A percentile compares a stretch with the other conserved stretches of the same genome.
These are phyloP conservation scores for Calephelis virginiensis DNA, from an alignment of 1,140 invertebrate species.

Conservation along the genomic window DNA sequence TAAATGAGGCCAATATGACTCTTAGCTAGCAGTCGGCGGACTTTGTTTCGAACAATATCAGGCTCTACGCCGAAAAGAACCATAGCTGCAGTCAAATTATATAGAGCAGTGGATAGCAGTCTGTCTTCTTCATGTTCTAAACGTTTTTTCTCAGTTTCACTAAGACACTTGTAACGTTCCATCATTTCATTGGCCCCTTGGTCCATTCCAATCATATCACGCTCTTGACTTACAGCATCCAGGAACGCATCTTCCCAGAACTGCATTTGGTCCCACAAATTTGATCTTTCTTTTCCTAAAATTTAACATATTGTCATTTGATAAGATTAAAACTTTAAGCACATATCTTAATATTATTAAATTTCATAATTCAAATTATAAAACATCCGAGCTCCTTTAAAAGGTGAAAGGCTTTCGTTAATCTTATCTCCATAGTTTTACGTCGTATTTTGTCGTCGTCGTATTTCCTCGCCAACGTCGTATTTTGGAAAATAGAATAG, in stretches of 20 bases:
- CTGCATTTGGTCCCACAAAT: slow-evolving; percentile 99
- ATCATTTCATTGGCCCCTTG: slow-evolving; percentile 99
- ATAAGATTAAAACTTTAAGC: too few species aligned
- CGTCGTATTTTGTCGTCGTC: too few species aligned
- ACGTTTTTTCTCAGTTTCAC: slow-evolving; percentile 95
- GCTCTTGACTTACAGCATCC: slow-evolving; percentile 98
- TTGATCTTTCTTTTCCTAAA: slow-evolving; percentile 82
- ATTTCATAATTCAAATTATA: too few species aligned
- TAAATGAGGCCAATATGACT: slow-evolving; percentile 98
- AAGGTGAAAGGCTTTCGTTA: too few species aligned
- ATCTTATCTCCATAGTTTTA: too few species aligned
- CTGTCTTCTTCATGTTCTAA: slow-evolving; percentile 99
- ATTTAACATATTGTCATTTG: neutral
- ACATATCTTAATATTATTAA: too few species aligned
- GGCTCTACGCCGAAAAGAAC: slow-evolving; percentile 95
- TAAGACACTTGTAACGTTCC: slow-evolving; percentile 96
- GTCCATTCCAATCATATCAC: slow-evolving; percentile 99
- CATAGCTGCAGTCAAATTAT: slow-evolving; percentile 97
- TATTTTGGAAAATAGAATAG: too few species aligned
- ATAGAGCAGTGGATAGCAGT: slow-evolving; percentile 95
- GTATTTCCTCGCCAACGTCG: too few species aligned
- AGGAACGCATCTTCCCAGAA: slow-evolving; percentile 99
- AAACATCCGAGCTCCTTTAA: too few species aligned
- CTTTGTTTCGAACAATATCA: slow-evolving; percentile 92
- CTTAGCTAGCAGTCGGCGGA: slow-evolving; percentile 96